A percentile compares a stretch with the other conserved stretches of the same genome.
Conservation (phyloP, 2,113 vertebrate genomes). For the Pelodiscus sinensis region DNA sequence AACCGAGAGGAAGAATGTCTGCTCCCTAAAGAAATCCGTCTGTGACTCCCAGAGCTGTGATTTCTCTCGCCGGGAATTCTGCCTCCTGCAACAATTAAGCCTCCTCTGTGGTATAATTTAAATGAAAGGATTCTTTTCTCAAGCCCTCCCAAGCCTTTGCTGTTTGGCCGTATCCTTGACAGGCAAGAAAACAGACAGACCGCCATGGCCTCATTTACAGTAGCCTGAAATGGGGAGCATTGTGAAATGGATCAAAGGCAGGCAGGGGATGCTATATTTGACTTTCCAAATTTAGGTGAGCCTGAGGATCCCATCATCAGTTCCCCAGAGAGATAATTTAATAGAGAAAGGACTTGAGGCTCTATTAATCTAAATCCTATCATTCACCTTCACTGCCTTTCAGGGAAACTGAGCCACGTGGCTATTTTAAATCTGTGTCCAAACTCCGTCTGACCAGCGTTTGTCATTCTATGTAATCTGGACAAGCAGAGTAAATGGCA, state of each 20-base stretch:
- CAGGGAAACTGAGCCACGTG: not conserved
- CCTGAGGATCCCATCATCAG: not conserved
- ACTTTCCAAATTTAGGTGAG: not conserved
- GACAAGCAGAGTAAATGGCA: not conserved
- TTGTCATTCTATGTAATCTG: not conserved
- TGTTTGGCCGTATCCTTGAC: slow-evolving; percentile 8
- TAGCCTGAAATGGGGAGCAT: not conserved
- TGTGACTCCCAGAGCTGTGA: slow-evolving; percentile 23
- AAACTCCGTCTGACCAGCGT: not conserved
- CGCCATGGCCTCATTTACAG: not conserved
- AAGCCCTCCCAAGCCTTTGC: slow-evolving; percentile 9
- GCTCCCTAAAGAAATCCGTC: slow-evolving; percentile 1
- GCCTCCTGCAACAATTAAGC: slow-evolving; percentile 58
- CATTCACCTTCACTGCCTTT: not conserved
- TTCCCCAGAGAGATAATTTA: not conserved
- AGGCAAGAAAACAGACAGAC: not conserved
- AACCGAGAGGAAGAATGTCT: slow-evolving; percentile 6
- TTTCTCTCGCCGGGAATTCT: slow-evolving; percentile 43
- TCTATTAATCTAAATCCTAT: not conserved
- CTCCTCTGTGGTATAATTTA: not conserved
- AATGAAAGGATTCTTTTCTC: not conserved
- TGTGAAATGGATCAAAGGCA: not conserved
- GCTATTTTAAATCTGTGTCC: not conserved
- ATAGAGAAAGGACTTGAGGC: not conserved
- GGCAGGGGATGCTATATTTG: not conserved